Conservation (phyloP, 1,140 invertebrate species). For the Triops longicaudatus region DNA sequence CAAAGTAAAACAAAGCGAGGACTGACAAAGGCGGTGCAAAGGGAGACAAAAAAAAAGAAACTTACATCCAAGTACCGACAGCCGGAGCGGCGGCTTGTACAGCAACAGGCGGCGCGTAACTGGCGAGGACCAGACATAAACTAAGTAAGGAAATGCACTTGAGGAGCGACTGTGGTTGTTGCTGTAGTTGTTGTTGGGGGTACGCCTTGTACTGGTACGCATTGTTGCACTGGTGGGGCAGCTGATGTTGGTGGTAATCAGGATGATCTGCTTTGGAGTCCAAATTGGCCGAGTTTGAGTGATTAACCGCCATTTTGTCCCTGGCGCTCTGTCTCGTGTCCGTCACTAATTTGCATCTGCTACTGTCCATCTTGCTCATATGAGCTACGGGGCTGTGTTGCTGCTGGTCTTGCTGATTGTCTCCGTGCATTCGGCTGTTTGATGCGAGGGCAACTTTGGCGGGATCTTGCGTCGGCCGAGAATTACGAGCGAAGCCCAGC, state of each 20-base stretch:
- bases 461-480: too few relatives aligned
- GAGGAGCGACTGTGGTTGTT: neutral
- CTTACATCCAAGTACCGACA: slow-evolving; percentile 1
- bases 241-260: too few relatives aligned
- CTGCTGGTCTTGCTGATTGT: neutral
- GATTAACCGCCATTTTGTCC: too few relatives aligned
- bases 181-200: too few relatives aligned
- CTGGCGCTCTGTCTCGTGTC: neutral
- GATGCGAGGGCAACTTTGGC: too few relatives aligned
- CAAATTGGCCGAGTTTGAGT: too few relatives aligned
- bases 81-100: neutral
- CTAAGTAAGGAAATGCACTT: neutral
- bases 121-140: neutral
- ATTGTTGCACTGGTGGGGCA: neutral
- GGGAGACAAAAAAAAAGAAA: neutral
- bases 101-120: neutral
- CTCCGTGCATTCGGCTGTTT: neutral
- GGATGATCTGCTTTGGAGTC: too few relatives aligned
- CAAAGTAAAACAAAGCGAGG: too few relatives aligned
- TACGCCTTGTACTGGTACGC: neutral
- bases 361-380: neutral
- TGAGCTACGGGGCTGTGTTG: neutral
- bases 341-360: slow-evolving; percentile 8
- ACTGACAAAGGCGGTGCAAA: neutral
- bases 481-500: too few relatives aligned